Percentiles rank a stretch among this genome's conserved stretches.
phyloP scores from a whole-genome alignment of 2,888 invertebrate species.

The Lycia hirtaria region DNA sequence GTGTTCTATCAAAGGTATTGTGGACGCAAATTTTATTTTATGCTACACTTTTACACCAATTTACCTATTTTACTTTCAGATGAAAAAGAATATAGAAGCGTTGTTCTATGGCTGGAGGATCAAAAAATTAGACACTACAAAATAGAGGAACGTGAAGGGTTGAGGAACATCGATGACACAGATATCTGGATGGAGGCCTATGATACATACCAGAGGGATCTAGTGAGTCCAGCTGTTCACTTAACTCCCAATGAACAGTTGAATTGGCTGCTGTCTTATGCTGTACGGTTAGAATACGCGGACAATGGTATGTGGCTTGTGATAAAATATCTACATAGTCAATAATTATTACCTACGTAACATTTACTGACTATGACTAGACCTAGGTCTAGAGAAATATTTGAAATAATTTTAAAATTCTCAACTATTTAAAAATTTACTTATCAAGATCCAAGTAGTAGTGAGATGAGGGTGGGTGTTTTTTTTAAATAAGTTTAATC shows the following conservation, averaged over 20 bases:
- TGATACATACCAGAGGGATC: slow-evolving; percentile 89
- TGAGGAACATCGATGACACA: slow-evolving; percentile 87
- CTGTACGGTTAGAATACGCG: slow-evolving; percentile 92
- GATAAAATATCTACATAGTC: background rate
- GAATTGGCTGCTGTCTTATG: slow-evolving; percentile 94
- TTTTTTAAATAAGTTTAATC: too few species aligned
- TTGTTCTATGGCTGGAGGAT: slow-evolving; percentile 96
- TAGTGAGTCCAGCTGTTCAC: slow-evolving; percentile 89
- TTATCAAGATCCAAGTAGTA: too few species aligned
- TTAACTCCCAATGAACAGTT: slow-evolving; percentile 88
- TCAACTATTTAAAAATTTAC: too few species aligned
- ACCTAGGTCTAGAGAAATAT: too few species aligned
- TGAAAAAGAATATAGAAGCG: slow-evolving; percentile 90
- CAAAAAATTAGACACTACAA: slow-evolving; percentile 96
- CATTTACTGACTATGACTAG: too few species aligned
- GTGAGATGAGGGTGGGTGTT: too few species aligned
- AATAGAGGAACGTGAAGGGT: slow-evolving; percentile 90
- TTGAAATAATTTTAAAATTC: too few species aligned
- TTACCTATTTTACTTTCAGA: slow-evolving; percentile 86
- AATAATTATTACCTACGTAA: too few species aligned
- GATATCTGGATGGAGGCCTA: slow-evolving; percentile 91
- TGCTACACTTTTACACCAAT: background rate
- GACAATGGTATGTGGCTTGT: slow-evolving; percentile 87
- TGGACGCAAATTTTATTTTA: background rate
- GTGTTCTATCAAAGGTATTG: background rate